Evolutionary conservation across 2,113 vertebrate genomes (phyloP).

Genomic region (Apodemus speciosus): DNA sequence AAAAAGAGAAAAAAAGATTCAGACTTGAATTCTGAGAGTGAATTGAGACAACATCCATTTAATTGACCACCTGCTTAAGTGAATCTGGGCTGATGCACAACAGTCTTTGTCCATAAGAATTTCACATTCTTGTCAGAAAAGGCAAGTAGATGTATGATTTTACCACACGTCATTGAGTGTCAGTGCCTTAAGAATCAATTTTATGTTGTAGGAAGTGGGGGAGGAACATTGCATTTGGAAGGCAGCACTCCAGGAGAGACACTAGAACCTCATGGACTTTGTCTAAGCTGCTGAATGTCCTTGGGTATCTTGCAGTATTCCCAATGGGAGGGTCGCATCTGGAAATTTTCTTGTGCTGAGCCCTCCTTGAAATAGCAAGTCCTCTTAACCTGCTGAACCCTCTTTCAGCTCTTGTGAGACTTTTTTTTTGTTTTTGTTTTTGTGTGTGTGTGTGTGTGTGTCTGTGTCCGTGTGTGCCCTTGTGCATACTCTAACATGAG

Average conservation of each 20-base stretch:
- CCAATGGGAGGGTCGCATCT: constrained; percentile 19
- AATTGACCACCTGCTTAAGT: constrained; percentile 42
- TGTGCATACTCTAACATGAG: too few species aligned
- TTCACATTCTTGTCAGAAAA: constrained; percentile 28
- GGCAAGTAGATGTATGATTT: neutral
- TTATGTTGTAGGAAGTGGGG: neutral
- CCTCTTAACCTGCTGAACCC: neutral
- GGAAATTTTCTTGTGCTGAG: constrained; percentile 43
- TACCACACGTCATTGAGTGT: neutral
- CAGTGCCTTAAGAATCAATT: neutral
- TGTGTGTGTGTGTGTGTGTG: neutral
- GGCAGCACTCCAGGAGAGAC: neutral
- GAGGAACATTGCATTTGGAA: neutral
- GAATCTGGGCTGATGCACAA: neutral
- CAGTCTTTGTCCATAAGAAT: neutral
- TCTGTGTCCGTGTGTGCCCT: neutral
- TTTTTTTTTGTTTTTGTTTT: neutral
- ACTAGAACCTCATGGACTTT: neutral
- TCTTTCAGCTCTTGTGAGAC: neutral
- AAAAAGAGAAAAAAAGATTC: neutral
- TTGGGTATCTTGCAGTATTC: neutral
- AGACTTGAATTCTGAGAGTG: constrained; percentile 27
- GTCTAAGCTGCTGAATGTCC: neutral
- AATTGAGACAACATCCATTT: constrained; percentile 11
- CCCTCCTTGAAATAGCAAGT: neutral